Evolutionary conservation across 2,797 vertebrate genomes (phyloP).

Genomic region (Notolepis coatsorum): DNA sequence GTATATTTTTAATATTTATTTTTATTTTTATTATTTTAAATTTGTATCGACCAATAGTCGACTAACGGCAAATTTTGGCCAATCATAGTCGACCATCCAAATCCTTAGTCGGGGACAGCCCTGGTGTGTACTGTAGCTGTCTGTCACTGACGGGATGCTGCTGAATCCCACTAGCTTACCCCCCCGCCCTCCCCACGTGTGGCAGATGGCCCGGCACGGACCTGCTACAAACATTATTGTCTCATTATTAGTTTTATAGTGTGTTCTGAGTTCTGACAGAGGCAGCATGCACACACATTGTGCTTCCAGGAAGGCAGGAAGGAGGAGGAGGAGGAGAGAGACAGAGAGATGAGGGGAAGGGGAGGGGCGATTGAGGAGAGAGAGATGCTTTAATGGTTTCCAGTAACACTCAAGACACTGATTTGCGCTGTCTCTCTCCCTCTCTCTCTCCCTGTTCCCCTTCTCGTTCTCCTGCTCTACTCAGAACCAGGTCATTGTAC

Average conservation of each 20-base stretch:
- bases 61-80: too few species aligned
- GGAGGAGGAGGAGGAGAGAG: not conserved
- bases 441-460: not conserved
- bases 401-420: conserved; percentile 11
- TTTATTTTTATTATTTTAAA: too few species aligned
- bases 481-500: conserved; percentile 26
- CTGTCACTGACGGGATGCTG: not conserved
- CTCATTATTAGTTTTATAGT: conserved; percentile 40
- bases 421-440: not conserved
- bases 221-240: conserved; percentile 33
- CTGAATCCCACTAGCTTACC: not conserved
- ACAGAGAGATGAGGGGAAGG: not conserved
- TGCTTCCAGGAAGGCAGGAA: conserved; percentile 10
- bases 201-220: conserved; percentile 33
- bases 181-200: conserved; percentile 17
- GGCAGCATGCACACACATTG: conserved; percentile 1
- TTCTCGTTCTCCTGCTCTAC: not conserved
- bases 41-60: too few species aligned
- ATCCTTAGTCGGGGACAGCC: too few species aligned
- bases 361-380: too few species aligned
- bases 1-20: too few species aligned
- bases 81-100: too few species aligned
- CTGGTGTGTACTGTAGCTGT: not conserved
- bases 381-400: not conserved
- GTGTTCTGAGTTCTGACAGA: conserved; percentile 22